These are phyloP conservation scores for Tokudaia tokunoshimensis DNA, from an alignment of 2,797 vertebrate genomes.

Conservation along the genomic window DNA sequence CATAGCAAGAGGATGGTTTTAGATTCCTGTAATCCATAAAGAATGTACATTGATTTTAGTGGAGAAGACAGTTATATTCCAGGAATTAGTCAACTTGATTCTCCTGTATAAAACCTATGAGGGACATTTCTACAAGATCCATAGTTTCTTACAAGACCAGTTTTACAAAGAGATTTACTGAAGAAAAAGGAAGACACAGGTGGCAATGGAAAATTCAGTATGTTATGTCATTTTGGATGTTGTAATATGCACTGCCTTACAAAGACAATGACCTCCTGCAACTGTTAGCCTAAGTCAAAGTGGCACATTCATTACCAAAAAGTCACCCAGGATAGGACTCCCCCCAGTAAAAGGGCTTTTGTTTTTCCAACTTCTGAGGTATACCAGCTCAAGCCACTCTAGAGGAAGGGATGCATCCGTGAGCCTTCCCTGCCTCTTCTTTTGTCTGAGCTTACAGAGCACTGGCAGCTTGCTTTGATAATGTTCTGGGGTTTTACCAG, in stretches of 20 bases:
- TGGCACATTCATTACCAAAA: background rate
- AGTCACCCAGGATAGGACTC: background rate
- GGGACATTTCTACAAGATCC: background rate
- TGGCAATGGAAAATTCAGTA: background rate
- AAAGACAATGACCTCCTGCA: background rate
- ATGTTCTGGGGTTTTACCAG: conserved; percentile 44
- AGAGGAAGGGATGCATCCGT: background rate
- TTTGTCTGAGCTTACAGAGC: conserved; percentile 28
- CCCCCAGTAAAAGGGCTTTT: background rate
- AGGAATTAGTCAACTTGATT: background rate
- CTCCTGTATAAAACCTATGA: background rate
- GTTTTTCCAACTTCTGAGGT: background rate
- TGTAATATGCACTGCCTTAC: background rate
- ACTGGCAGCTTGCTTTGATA: conserved; percentile 49
- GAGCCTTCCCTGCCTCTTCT: conserved; percentile 6
- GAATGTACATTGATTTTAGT: background rate
- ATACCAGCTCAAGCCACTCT: background rate
- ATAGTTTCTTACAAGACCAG: background rate
- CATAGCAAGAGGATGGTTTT: background rate
- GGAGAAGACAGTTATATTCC: background rate
- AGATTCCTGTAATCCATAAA: background rate
- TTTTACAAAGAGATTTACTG: background rate
- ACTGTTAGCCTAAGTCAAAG: background rate
- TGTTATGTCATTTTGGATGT: background rate
- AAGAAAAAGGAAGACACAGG: background rate